Evolutionary conservation across 2,888 invertebrate species (phyloP), one percentile per base, ranked within the genome.

Genomic region (Gordius sp.): DNA sequence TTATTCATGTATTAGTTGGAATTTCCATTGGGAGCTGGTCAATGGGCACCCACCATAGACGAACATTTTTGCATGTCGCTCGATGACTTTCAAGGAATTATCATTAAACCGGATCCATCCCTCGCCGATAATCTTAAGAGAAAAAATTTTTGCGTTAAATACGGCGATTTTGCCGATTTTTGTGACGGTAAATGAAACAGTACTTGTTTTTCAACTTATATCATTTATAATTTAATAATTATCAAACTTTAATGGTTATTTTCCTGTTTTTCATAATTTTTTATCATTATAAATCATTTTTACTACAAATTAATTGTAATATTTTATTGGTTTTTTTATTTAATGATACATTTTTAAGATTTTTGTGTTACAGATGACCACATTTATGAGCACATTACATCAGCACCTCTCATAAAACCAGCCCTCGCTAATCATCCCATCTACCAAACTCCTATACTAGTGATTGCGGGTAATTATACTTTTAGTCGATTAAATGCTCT

Each of bases 101-200:
- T 20, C 4, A 47, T 47, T 47, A 47, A 47, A 47, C 47, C 47
- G 4, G 47, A 47, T 20, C 16, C 23, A 18, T 47, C 47, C 23
- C 20, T 47, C 4, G 47, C 47, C 23, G 55, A 54, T 25, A 28
- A 54, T 23, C 26, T 27, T 13, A 27, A 26, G 23, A 24, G 55
- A 4, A 24, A 16, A 26, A 23, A 54, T 16, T 54, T n/a, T 54
- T 54, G 55, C 28, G 26, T 8, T 27, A 54, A 54, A 54, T 54
- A 54, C 27, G 47, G 18, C 23, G 26, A 54, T 54, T 70, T 70
- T 59, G 66, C 65, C 16, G 68, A 70, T 28, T 71, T 72, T 61
- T 72, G 72, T 65, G 66, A 68, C 59, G 64, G 71, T 69, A 62
- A n/a, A n/a, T n/a, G n/a, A n/a, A n/a, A n/a, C n/a, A n/a, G n/a